Conservation (phyloP, 1,140 invertebrate genomes). For the Hyposmocoma kahamanoa region DNA sequence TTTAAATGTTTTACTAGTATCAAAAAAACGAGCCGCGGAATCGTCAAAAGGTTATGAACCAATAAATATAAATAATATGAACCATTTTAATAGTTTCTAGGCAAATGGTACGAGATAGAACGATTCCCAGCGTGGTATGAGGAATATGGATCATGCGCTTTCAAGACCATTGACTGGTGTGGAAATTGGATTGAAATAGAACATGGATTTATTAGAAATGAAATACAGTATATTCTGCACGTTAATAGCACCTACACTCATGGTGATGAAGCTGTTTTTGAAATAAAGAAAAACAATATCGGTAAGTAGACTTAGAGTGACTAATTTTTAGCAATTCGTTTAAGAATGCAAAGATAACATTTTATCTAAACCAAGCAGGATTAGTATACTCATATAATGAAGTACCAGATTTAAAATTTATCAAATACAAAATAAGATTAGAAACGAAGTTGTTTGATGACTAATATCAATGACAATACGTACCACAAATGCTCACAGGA, state of each 20-base stretch:
- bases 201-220: slow-evolving; percentile 37
- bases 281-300: slow-evolving; percentile 46
- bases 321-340: not conserved
- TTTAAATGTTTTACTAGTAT: too few species aligned
- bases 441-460: too few species aligned
- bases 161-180: slow-evolving; percentile 42
- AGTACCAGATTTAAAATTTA: too few species aligned
- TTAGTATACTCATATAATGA: too few species aligned
- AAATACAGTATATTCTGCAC: slow-evolving; percentile 40
- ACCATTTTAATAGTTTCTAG: too few species aligned
- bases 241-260: slow-evolving; percentile 47
- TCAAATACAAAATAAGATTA: too few species aligned
- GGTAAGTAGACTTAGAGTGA: slow-evolving; percentile 44
- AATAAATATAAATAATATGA: too few species aligned
- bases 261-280: slow-evolving; percentile 51
- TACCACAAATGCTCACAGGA: too few species aligned
- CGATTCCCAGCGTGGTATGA: slow-evolving; percentile 55
- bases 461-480: too few species aligned
- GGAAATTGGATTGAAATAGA: slow-evolving; percentile 42
- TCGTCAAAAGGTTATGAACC: too few species aligned
- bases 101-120: slow-evolving; percentile 56
- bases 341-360: not conserved
- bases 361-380: too few species aligned
- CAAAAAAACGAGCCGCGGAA: too few species aligned
- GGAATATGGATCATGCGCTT: slow-evolving; percentile 35